Base-by-base conservation (phyloP, 2,888 invertebrate genomes). In the Agrotis puta region DNA sequence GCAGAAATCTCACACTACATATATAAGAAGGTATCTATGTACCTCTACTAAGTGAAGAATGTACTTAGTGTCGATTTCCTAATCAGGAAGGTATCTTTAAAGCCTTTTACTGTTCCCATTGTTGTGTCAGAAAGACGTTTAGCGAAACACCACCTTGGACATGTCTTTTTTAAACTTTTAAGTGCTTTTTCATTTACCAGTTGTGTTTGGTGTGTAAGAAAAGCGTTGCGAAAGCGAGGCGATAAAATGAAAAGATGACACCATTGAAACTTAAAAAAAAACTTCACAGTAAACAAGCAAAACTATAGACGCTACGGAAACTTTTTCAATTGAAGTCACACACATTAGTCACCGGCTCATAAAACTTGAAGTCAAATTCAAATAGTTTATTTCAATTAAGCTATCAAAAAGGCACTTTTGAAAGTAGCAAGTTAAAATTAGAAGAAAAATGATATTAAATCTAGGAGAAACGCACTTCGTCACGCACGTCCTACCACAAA, bases 81-180 rank as follows among this genome's bases (percentile, higher is more conserved):
- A 80, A 77, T 80, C 63, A 48, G 43, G 45, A 14, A 57, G 48
- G 72, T 74, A 81, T 71, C 74, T 75, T 22, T 61, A 85, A 85
- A 83, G 67, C 58, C 62, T 75, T 83, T 83, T 83, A 75, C 74
- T 67, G 74, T 43, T 16, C 18, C 74, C 74, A 85, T 83, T 85
- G 83, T 83, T 63, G 20, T 81, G 77, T 73, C 74, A 74, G 64
- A 64, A 66, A 39, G 65, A 24, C n/a, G 70, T 56, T 73, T 33
- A 63, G 64, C 57, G 53, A 74, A 74, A 70, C 64, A 14, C 50
- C 58, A 71, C 22, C 22, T 57, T 57, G 48, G 54, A 72, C 77
- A 80, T 59, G 70, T 79, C 67, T 81, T 77, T 77, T 76, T 39
- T 2, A 39, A 51, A 75, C 16, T 79, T 71, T 74, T 66, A 83